phyloP scores from a whole-genome alignment of 2,113 vertebrate genomes.

The Protobothrops flavoviridis region DNA sequence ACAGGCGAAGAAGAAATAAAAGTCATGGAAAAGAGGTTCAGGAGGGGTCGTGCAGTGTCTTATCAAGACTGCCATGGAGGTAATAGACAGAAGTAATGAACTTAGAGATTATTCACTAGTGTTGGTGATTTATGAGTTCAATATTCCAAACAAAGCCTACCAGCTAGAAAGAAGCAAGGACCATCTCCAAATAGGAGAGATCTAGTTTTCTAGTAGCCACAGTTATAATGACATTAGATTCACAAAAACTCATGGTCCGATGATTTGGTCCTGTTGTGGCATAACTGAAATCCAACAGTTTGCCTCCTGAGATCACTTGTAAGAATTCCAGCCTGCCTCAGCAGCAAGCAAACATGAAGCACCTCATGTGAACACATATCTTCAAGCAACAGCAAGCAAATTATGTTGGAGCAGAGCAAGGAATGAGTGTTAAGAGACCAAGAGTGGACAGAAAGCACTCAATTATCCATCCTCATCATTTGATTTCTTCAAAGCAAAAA shows the following conservation, averaged over 20 bases:
- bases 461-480: background rate
- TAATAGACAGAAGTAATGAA: background rate
- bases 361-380: background rate
- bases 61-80: background rate
- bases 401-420: background rate
- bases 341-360: background rate
- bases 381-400: background rate
- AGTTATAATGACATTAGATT: background rate
- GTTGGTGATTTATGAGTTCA: background rate
- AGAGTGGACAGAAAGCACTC: background rate
- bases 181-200: background rate
- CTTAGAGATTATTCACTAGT: background rate
- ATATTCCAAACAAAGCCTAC: background rate
- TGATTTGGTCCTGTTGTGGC: background rate
- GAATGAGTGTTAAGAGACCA: background rate
- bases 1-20: background rate
- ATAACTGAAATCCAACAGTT: background rate
- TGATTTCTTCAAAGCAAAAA: background rate
- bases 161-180: background rate
- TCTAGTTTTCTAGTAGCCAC: background rate
- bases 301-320: background rate
- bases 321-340: background rate
- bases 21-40: background rate
- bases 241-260: background rate
- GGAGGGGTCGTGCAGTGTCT: background rate